Evolutionary conservation across 2,113 vertebrate genomes (phyloP).

Genomic region (Oxyruncus cristatus): DNA sequence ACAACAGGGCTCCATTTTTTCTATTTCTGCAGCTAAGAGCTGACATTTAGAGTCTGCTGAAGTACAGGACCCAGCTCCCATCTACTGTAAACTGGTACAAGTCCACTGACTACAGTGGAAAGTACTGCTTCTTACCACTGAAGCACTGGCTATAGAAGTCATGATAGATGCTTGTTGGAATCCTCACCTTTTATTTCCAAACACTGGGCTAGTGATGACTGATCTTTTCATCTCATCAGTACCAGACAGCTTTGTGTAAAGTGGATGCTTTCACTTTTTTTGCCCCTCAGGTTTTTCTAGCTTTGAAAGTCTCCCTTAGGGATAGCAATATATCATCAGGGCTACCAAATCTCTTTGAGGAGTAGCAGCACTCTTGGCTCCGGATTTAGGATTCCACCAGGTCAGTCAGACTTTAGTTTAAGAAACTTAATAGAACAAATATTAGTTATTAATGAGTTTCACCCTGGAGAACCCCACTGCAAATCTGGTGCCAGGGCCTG

Average conservation of each 20-base stretch:
- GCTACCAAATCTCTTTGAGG: not conserved
- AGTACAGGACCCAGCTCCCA: not conserved
- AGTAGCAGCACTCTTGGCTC: not conserved
- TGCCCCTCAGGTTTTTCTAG: not conserved
- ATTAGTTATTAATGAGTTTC: conserved; percentile 8
- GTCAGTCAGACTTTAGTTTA: not conserved
- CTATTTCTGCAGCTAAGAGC: not conserved
- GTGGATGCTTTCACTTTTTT: not conserved
- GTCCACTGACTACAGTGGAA: not conserved
- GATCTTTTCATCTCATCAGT: not conserved
- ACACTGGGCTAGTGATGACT: not conserved
- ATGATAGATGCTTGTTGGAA: not conserved
- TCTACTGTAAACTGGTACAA: not conserved
- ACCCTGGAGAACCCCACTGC: not conserved
- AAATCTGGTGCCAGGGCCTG: not conserved
- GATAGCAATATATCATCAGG: not conserved
- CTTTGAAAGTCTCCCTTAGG: not conserved
- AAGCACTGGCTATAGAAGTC: not conserved
- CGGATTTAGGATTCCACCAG: not conserved
- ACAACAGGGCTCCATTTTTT: not conserved
- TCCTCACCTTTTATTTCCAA: not conserved
- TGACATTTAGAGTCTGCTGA: not conserved
- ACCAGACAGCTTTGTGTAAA: not conserved
- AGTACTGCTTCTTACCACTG: not conserved
- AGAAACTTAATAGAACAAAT: conserved; percentile 15